Conservation (phyloP, 2,113 vertebrate genomes). For the Cranoglanis bouderius region DNA sequence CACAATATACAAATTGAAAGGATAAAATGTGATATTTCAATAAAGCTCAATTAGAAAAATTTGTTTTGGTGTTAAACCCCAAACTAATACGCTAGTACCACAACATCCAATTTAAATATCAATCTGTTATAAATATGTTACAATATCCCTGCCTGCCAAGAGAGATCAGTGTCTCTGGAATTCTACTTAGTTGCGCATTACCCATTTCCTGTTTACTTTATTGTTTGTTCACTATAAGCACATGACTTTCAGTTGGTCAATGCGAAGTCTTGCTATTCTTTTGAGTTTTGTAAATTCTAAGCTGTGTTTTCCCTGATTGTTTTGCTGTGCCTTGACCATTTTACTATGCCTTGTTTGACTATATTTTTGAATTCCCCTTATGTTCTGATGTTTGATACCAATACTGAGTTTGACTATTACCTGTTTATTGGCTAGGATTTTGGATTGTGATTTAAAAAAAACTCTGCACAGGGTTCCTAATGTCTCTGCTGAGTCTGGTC, state of each 20-base stretch:
- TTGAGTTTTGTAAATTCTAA: not conserved
- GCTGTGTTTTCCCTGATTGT: not conserved
- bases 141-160: too few species aligned
- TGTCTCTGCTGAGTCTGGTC: too few species aligned
- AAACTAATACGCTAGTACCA: too few species aligned
- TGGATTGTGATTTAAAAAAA: too few species aligned
- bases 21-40: not conserved
- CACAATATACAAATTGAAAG: not conserved
- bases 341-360: too few species aligned
- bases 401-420: too few species aligned
- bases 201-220: not conserved
- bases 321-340: not conserved
- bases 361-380: too few species aligned
- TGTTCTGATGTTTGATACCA: too few species aligned
- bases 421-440: too few species aligned
- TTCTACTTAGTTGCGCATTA: not conserved
- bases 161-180: not conserved
- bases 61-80: not conserved
- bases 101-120: too few species aligned
- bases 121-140: too few species aligned
- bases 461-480: too few species aligned
- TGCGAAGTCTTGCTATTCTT: not conserved
- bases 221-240: not conserved
- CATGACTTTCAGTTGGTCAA: not conserved
- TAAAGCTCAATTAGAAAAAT: not conserved